Conservation (phyloP, 2,113 vertebrate species). For the Polypterus senegalus region DNA sequence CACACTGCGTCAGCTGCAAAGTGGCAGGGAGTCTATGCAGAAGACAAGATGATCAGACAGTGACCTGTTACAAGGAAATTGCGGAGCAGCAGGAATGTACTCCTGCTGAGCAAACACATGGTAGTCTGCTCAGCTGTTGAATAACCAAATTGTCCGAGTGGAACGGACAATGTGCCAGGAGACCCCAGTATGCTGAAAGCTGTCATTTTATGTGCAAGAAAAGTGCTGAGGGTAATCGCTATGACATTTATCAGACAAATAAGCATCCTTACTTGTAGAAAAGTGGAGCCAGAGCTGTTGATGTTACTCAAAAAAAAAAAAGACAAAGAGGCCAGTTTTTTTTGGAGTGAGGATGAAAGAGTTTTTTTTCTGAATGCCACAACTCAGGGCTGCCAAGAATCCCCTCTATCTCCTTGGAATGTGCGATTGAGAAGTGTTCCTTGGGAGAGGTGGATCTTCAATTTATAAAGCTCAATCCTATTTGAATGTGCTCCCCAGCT, state of each 20-base stretch:
- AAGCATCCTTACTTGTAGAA: slow-evolving; percentile 15
- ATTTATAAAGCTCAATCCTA: no score
- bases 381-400: no score
- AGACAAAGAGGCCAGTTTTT: no score
- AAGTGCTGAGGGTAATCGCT: slow-evolving; percentile 38
- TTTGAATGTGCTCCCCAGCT: no score
- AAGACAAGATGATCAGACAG: slow-evolving; percentile 52
- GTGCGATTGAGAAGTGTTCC: no score
- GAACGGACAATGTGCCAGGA: slow-evolving; percentile 34
- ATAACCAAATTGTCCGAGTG: slow-evolving; percentile 45
- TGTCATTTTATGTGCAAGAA: slow-evolving; percentile 47
- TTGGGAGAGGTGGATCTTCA: no score
- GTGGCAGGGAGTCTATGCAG: slow-evolving; percentile 22
- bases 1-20: neutral
- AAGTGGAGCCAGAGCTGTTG: no score
- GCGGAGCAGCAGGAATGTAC: slow-evolving; percentile 67
- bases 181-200: slow-evolving; percentile 27
- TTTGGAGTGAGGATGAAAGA: no score
- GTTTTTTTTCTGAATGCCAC: no score
- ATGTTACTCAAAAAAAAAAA: no score
- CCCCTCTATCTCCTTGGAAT: no score
- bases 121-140: slow-evolving; percentile 58
- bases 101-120: slow-evolving; percentile 75
- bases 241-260: slow-evolving; percentile 47
- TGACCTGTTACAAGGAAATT: slow-evolving; percentile 57